Evolutionary conservation across 1,140 invertebrate species (phyloP).

Genomic region (Panagrolaimus sp.): DNA sequence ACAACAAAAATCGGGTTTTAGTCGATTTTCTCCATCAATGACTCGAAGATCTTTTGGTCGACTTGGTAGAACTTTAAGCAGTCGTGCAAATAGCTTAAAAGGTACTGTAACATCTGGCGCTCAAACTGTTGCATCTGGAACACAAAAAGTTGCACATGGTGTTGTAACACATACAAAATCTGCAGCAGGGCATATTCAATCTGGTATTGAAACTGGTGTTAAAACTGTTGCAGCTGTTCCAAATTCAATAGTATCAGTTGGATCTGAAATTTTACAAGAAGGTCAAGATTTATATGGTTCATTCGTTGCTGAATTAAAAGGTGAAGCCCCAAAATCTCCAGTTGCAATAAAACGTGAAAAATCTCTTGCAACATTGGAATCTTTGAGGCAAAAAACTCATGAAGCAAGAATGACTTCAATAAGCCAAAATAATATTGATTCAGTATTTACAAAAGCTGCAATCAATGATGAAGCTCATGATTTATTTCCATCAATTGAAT

Average conservation of each 20-base stretch:
- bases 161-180: constrained; percentile 57
- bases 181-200: constrained; percentile 53
- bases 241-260: constrained; percentile 26
- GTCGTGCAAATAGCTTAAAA: constrained; percentile 50
- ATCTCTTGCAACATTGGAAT: constrained; percentile 50
- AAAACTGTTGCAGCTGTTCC: constrained; percentile 44
- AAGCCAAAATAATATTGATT: constrained; percentile 22
- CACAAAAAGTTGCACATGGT: constrained; percentile 55
- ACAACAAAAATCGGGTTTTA: constrained; percentile 30
- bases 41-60: constrained; percentile 53
- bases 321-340: background rate
- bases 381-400: constrained; percentile 44
- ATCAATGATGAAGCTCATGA: constrained; percentile 34
- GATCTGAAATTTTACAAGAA: constrained; percentile 41
- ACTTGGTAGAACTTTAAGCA: constrained; percentile 50
- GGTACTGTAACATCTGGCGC: constrained; percentile 44
- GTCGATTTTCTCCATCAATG: constrained; percentile 49
- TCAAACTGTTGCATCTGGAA: constrained; percentile 53
- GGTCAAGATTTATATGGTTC: constrained; percentile 44
- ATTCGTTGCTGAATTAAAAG: constrained; percentile 8
- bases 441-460: constrained; percentile 33
- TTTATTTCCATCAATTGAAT: constrained; percentile 31
- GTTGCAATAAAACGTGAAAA: constrained; percentile 50
- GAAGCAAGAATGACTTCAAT: constrained; percentile 39
- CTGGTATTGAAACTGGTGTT: constrained; percentile 45